These are phyloP conservation scores for Engraulis encrasicolus DNA, from an alignment of 2,113 vertebrate species.

Conservation along the genomic window DNA sequence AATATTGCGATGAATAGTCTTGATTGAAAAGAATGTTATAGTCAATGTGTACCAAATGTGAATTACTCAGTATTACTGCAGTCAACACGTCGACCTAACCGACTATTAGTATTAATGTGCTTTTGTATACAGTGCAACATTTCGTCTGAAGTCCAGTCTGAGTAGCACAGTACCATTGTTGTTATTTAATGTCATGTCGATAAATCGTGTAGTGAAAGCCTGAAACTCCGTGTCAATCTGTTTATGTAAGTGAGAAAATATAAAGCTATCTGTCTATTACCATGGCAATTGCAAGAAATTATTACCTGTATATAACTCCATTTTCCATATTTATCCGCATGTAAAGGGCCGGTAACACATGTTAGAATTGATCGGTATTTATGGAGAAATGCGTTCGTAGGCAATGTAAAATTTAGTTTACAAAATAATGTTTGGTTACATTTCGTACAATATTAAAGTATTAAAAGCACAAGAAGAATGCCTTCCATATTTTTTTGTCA, in stretches of 20 bases:
- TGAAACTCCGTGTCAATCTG: constrained; percentile 99
- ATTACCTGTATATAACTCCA: constrained; percentile 95
- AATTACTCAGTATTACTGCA: constrained; percentile 99
- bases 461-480: constrained; percentile 88
- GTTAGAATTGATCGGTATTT: constrained; percentile 99
- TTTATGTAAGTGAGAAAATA: constrained; percentile 99
- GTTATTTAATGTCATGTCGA: constrained; percentile 99
- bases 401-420: constrained; percentile 98
- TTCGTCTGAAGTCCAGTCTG: constrained; percentile 98
- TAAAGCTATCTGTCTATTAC: constrained; percentile 93
- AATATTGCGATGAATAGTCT: constrained; percentile 94
- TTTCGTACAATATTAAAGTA: constrained; percentile 99
- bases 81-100: constrained; percentile 98
- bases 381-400: constrained; percentile 97
- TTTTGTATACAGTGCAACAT: constrained; percentile 99
- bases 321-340: constrained; percentile 99
- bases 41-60: constrained; percentile 99
- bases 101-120: constrained; percentile 99
- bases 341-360: constrained; percentile 98
- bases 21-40: constrained; percentile 99
- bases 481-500: constrained; percentile 87
- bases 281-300: constrained; percentile 95
- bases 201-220: constrained; percentile 99
- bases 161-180: constrained; percentile 99
- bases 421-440: constrained; percentile 99